These are phyloP conservation scores for Tiaroga cobitis DNA, from an alignment of 2,797 vertebrate genomes.

Conservation along the genomic window DNA sequence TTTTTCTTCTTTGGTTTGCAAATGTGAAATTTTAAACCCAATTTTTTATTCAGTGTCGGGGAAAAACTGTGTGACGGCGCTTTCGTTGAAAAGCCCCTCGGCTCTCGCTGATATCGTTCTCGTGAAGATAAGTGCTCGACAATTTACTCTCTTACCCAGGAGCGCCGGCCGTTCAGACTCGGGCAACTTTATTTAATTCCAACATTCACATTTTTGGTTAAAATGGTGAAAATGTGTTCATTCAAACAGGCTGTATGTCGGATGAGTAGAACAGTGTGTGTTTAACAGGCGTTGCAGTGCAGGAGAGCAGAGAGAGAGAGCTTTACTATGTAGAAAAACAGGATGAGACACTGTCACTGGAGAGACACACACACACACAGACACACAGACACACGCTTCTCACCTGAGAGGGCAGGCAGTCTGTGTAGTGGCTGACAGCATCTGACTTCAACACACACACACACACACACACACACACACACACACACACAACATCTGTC, in stretches of 20 bases:
- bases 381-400: background rate
- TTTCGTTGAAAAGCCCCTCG: slow-evolving; percentile 37
- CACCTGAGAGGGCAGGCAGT: background rate
- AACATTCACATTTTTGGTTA: slow-evolving; percentile 21
- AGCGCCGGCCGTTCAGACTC: slow-evolving; percentile 4
- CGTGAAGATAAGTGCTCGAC: slow-evolving; percentile 40
- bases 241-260: background rate
- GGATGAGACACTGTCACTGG: background rate
- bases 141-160: slow-evolving; percentile 46
- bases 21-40: slow-evolving; percentile 36
- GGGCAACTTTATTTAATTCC: slow-evolving; percentile 37
- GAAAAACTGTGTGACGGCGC: slow-evolving; percentile 23
- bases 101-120: slow-evolving; percentile 49
- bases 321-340: background rate
- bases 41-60: slow-evolving; percentile 33
- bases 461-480: no score
- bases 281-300: background rate
- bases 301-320: background rate
- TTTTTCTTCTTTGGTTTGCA: slow-evolving; percentile 39
- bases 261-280: background rate
- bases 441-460: slow-evolving; percentile 20
- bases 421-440: slow-evolving; percentile 1
- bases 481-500: slow-evolving; percentile 4
- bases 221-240: background rate
- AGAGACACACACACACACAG: background rate